phyloP scores from a whole-genome alignment of 2,797 vertebrate species.

The Pempheris klunzingeri region DNA sequence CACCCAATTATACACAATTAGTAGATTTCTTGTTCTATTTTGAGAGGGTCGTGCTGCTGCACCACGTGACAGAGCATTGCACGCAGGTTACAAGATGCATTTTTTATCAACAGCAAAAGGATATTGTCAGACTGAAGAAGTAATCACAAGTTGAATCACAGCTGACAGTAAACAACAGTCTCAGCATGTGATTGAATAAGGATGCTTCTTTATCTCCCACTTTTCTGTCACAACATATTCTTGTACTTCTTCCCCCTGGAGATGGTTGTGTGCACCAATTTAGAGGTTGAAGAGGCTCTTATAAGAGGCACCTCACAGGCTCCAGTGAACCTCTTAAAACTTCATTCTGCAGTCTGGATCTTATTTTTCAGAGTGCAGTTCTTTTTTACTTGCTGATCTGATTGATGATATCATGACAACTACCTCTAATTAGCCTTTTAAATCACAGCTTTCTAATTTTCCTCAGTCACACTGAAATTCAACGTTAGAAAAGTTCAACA shows the following conservation, averaged over 20 bases:
- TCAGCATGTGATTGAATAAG: slow-evolving; percentile 47
- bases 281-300: slow-evolving; percentile 21
- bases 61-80: background rate
- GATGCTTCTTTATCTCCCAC: slow-evolving; percentile 42
- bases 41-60: background rate
- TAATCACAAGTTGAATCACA: slow-evolving; percentile 40
- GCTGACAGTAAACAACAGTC: slow-evolving; percentile 43
- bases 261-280: slow-evolving; percentile 19
- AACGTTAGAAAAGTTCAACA: slow-evolving; percentile 6
- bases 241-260: slow-evolving; percentile 22
- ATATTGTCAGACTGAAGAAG: slow-evolving; percentile 27
- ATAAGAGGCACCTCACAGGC: background rate
- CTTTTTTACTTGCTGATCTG: slow-evolving; percentile 30
- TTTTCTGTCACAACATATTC: slow-evolving; percentile 30
- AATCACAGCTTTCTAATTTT: slow-evolving; percentile 28
- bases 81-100: slow-evolving; percentile 1
- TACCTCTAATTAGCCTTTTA: slow-evolving; percentile 41
- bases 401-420: slow-evolving; percentile 43
- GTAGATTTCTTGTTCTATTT: background rate
- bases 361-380: background rate
- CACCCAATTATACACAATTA: background rate
- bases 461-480: slow-evolving; percentile 19
- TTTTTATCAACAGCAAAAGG: slow-evolving; percentile 30
- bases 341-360: background rate
- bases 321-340: slow-evolving; percentile 17